Percentiles rank a stretch among this genome's conserved stretches.
These are phyloP conservation scores for Polyodon spathula DNA, from an alignment of 2,113 vertebrate genomes.

Conservation along the genomic window DNA sequence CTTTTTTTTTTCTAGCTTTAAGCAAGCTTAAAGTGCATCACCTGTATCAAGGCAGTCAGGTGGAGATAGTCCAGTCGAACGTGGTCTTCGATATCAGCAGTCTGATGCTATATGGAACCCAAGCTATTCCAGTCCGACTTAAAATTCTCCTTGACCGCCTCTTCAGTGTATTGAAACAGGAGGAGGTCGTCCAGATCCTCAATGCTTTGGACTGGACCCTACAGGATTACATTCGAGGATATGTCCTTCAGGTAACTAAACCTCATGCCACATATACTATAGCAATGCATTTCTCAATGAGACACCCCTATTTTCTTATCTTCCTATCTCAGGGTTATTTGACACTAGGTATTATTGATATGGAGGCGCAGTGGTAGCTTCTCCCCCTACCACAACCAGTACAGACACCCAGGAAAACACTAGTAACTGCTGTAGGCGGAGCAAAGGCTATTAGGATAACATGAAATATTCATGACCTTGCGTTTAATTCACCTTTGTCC, in stretches of 20 bases:
- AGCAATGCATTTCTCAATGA: too few species aligned
- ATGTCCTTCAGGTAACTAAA: constrained; percentile 70
- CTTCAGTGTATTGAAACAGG: constrained; percentile 77
- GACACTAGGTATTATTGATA: too few species aligned
- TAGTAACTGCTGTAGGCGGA: background rate
- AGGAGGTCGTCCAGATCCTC: constrained; percentile 65
- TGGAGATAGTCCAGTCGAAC: constrained; percentile 82
- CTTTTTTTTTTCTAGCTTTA: constrained; percentile 48
- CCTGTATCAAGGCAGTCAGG: constrained; percentile 67
- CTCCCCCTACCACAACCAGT: too few species aligned
- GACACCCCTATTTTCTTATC: too few species aligned
- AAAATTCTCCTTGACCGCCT: constrained; percentile 88
- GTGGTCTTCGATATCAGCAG: constrained; percentile 90
- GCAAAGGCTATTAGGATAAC: constrained; percentile 42
- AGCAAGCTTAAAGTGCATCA: constrained; percentile 70
- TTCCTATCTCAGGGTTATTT: too few species aligned
- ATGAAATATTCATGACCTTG: constrained; percentile 83
- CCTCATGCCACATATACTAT: too few species aligned
- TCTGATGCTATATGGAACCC: constrained; percentile 79
- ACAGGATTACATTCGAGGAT: constrained; percentile 72
- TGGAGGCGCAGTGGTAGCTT: too few species aligned
- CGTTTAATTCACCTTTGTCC: constrained; percentile 79
- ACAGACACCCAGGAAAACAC: too few species aligned
- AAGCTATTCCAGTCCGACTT: constrained; percentile 77
- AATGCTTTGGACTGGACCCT: constrained; percentile 74